Conservation (phyloP, 2,888 invertebrate genomes). For the Drosophila picticornis region DNA sequence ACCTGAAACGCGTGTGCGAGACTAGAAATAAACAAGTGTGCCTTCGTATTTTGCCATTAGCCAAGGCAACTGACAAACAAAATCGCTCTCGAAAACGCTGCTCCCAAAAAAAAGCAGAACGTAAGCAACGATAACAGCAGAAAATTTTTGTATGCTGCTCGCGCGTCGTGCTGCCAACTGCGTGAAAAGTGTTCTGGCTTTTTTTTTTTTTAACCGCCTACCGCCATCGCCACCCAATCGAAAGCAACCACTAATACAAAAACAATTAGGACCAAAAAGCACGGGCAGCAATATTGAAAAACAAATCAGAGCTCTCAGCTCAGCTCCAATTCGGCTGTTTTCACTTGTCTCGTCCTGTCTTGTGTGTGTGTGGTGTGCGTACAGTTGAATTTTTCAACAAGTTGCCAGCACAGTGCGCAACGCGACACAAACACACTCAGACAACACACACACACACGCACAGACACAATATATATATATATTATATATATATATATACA, state of each 20-base stretch:
- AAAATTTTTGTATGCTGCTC: slow-evolving; percentile 57
- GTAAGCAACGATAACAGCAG: slow-evolving; percentile 69
- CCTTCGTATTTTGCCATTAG: slow-evolving; percentile 21
- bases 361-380: slow-evolving; percentile 48
- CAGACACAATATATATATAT: slow-evolving; percentile 26
- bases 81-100: slow-evolving; percentile 21
- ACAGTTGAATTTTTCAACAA: slow-evolving; percentile 73
- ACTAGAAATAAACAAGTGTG: slow-evolving; percentile 30
- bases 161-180: slow-evolving; percentile 76
- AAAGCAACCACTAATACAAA: slow-evolving; percentile 33
- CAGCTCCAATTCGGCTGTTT: slow-evolving; percentile 3
- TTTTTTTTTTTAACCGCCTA: slow-evolving; percentile 30
- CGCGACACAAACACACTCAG: slow-evolving; percentile 47
- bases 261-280: slow-evolving; percentile 24
- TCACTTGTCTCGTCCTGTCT: slow-evolving; percentile 7
- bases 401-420: slow-evolving; percentile 79
- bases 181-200: slow-evolving; percentile 48
- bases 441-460: slow-evolving; percentile 10
- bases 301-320: slow-evolving; percentile 4
- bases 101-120: slow-evolving; percentile 49
- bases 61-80: slow-evolving; percentile 43
- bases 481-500: slow-evolving; percentile 33
- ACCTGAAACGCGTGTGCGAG: slow-evolving; percentile 39
- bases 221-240: slow-evolving; percentile 15
- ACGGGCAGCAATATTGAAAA: slow-evolving; percentile 3